Evolutionary conservation across 53 echinoderm and acorn worm species (phyloP).

Genomic region (Stichopus horrens): DNA sequence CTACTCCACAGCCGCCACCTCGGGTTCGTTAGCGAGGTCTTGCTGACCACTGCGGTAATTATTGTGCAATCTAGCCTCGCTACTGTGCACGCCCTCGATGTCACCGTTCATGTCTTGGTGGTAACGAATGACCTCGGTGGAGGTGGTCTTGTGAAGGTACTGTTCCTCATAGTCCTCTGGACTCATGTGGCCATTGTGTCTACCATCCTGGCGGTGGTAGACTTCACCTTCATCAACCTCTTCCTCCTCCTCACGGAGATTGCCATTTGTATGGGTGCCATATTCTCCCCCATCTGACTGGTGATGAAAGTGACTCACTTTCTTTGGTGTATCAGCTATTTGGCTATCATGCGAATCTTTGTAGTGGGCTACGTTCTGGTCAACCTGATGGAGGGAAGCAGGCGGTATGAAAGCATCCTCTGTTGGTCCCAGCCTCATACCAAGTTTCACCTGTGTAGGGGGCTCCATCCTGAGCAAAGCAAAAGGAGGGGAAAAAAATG

Average conservation of each 20-base stretch:
- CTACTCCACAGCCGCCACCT: constrained; percentile 4
- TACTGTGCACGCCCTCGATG: constrained; percentile 3
- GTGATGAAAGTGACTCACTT: constrained; percentile 16
- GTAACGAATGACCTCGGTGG: not conserved
- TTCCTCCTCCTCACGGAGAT: constrained; percentile 2
- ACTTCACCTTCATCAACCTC: not conserved
- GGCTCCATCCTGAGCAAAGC: constrained; percentile 32
- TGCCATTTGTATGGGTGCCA: constrained; percentile 4
- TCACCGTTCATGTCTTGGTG: constrained; percentile 33
- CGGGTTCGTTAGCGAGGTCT: not conserved
- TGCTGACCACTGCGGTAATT: not conserved
- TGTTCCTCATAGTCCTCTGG: constrained; percentile 8
- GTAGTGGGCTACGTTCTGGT: constrained; percentile 9
- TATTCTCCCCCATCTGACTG: constrained; percentile 1
- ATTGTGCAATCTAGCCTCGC: not conserved
- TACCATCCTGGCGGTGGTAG: not conserved
- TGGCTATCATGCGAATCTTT: constrained; percentile 26
- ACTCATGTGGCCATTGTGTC: constrained; percentile 2
- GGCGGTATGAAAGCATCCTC: constrained; percentile 37
- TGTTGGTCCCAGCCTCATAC: constrained; percentile 13
- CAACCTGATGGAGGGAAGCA: constrained; percentile 2
- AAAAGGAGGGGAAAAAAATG: not conserved
- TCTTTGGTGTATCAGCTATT: constrained; percentile 40
- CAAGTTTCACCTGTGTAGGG: constrained; percentile 31
- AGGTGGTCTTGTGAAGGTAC: not conserved